phyloP scores from a whole-genome alignment of 2,888 invertebrate genomes.

The Dexiosoma caninum region DNA sequence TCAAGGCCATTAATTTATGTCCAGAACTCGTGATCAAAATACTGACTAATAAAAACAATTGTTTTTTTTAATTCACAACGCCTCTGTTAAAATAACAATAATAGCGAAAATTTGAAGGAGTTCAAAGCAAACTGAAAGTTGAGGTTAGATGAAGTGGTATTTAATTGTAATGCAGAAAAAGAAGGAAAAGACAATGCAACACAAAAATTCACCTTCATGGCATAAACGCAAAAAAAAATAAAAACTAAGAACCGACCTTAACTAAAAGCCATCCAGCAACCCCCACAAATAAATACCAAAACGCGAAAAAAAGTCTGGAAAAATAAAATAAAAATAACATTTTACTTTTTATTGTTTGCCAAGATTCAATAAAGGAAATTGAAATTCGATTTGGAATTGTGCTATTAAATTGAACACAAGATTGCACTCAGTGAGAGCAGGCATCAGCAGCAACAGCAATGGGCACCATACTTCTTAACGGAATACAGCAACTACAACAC shows the following conservation, averaged over 20 bases:
- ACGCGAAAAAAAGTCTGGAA: constrained; percentile 9
- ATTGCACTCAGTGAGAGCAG: constrained; percentile 66
- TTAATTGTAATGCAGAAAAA: neutral
- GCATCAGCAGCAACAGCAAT: neutral
- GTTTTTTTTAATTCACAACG: neutral
- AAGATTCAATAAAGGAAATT: constrained; percentile 66
- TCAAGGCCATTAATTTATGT: too few species aligned
- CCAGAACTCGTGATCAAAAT: too few species aligned
- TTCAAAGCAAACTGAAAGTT: neutral
- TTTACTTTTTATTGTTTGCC: constrained; percentile 42
- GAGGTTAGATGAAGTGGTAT: neutral
- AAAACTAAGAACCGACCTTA: neutral
- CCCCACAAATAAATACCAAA: constrained; percentile 41
- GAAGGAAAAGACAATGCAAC: neutral
- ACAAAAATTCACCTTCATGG: constrained; percentile 16
- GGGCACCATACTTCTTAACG: neutral
- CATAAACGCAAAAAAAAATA: neutral
- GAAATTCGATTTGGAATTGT: constrained; percentile 67
- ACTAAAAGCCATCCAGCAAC: constrained; percentile 27
- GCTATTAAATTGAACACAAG: constrained; percentile 69
- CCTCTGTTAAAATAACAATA: neutral
- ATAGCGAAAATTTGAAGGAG: neutral
- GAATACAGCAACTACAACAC: neutral
- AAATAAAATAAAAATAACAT: constrained; percentile 21
- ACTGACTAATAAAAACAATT: too few species aligned